Evolutionary conservation across 2,888 invertebrate species (phyloP).

Genomic region (Panopea generosa): DNA sequence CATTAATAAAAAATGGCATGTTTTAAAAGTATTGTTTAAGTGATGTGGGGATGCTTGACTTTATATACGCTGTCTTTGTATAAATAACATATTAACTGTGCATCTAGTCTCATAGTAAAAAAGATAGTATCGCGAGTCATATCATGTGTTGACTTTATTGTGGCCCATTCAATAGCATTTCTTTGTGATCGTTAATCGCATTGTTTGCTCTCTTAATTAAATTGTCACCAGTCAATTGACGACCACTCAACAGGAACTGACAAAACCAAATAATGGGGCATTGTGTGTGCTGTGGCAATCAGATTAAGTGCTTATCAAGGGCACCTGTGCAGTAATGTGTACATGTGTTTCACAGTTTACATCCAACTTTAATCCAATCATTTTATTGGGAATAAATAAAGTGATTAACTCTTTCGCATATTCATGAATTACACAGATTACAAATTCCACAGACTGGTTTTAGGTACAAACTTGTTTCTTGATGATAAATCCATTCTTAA

Average conservation of each 20-base stretch:
- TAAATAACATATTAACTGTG: no score
- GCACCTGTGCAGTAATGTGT: not conserved
- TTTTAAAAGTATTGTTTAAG: no score
- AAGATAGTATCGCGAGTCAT: no score
- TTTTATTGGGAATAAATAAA: constrained; percentile 27
- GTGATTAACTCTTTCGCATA: constrained; percentile 33
- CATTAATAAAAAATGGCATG: no score
- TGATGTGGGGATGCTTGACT: no score
- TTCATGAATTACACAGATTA: constrained; percentile 27
- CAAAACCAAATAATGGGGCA: constrained; percentile 10
- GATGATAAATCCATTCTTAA: no score
- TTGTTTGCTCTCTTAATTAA: constrained; percentile 8
- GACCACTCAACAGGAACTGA: constrained; percentile 7
- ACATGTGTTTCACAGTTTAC: constrained; percentile 1
- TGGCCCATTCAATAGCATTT: constrained; percentile 21
- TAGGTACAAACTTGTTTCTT: no score
- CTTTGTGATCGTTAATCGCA: constrained; percentile 13
- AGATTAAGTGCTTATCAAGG: constrained; percentile 2
- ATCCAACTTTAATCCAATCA: constrained; percentile 33
- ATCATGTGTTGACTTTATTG: no score
- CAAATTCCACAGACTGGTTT: constrained; percentile 23
- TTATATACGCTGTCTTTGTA: no score
- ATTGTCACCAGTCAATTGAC: constrained; percentile 38
- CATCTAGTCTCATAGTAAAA: no score
- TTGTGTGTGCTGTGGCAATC: constrained; percentile 18